These are phyloP conservation scores for Argentina silus DNA, from an alignment of 2,797 vertebrate species.

Conservation along the genomic window DNA sequence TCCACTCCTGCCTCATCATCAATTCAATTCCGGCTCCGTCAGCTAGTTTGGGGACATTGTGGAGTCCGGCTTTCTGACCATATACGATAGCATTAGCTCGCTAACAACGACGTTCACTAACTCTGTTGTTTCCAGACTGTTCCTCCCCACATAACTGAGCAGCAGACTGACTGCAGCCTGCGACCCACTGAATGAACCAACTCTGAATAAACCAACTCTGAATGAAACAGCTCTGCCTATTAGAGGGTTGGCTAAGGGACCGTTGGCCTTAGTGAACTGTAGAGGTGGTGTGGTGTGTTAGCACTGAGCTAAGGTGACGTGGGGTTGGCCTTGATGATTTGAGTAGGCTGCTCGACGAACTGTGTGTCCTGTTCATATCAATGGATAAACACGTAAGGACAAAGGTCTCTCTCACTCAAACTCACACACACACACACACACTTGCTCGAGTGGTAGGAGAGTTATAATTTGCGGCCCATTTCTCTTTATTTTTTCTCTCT, in stretches of 20 bases:
- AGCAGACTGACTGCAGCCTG: slow-evolving; percentile 66
- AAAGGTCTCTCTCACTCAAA: not conserved
- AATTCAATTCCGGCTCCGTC: slow-evolving; percentile 51
- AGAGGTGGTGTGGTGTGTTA: not conserved
- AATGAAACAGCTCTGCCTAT: not conserved
- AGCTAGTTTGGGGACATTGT: slow-evolving; percentile 53
- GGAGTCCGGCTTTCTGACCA: no score
- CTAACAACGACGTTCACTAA: no score
- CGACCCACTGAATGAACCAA: slow-evolving; percentile 71
- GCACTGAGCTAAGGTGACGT: not conserved
- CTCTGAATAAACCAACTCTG: not conserved
- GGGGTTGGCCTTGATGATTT: not conserved
- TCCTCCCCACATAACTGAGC: slow-evolving; percentile 45
- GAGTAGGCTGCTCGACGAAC: not conserved
- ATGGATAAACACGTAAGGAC: not conserved
- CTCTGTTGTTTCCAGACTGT: slow-evolving; percentile 47
- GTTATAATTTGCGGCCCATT: slow-evolving; percentile 73
- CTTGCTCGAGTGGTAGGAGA: slow-evolving; percentile 67
- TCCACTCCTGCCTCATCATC: slow-evolving; percentile 41
- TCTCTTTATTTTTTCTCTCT: slow-evolving; percentile 56
- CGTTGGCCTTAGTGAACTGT: no score
- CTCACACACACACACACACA: slow-evolving; percentile 53
- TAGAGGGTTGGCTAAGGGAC: not conserved
- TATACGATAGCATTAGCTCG: no score
- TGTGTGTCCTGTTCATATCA: not conserved